Conservation (phyloP, 2,797 vertebrate genomes). For the Sebastes minor region DNA sequence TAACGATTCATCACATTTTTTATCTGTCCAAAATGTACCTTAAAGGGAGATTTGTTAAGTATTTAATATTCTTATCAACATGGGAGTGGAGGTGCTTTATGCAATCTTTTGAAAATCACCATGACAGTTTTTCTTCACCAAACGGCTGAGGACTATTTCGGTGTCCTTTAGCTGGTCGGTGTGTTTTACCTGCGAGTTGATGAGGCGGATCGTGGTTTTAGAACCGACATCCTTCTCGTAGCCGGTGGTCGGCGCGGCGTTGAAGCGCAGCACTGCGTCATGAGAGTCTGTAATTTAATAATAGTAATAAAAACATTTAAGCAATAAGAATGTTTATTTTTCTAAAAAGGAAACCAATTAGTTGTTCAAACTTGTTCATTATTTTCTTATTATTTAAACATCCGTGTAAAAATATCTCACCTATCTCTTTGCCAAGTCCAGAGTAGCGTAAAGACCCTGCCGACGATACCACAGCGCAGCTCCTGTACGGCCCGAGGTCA, state of each 20-base stretch:
- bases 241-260: slow-evolving; percentile 77
- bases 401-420: slow-evolving; percentile 51
- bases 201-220: slow-evolving; percentile 84
- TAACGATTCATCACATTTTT: no score
- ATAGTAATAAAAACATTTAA: rapidly evolving
- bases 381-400: no score
- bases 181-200: slow-evolving; percentile 84
- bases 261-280: slow-evolving; percentile 85
- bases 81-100: no score
- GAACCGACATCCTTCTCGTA: slow-evolving; percentile 84
- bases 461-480: slow-evolving; percentile 84
- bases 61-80: no score
- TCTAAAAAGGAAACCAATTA: no score
- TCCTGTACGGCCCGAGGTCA: slow-evolving; percentile 79
- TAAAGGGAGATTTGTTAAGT: no score
- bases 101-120: no score
- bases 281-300: slow-evolving; percentile 74
- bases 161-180: not conserved
- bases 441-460: slow-evolving; percentile 82
- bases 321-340: no score
- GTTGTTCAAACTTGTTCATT: no score
- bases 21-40: no score
- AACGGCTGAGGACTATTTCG: no score
- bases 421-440: slow-evolving; percentile 83
- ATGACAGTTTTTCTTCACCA: no score